These are phyloP conservation scores for Dynastes maya DNA, from an alignment of 2,888 invertebrate genomes.

Conservation along the genomic window DNA sequence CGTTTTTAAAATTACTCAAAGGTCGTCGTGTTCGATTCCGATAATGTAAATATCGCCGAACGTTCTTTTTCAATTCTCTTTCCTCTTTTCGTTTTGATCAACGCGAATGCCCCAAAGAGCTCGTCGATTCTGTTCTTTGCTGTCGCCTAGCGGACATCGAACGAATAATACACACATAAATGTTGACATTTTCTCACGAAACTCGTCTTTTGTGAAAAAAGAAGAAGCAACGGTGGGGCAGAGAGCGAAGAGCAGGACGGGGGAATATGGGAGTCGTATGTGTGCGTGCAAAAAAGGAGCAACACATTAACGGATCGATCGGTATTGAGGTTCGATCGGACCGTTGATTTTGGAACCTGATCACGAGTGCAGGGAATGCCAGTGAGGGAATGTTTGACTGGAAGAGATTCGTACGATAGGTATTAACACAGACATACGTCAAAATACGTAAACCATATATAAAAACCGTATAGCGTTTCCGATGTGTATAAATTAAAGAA, in stretches of 20 bases:
- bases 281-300: constrained; percentile 29
- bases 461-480: background rate
- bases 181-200: constrained; percentile 54
- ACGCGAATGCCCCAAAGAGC: constrained; percentile 8
- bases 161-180: constrained; percentile 47
- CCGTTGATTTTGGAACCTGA: constrained; percentile 59
- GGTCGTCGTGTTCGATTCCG: constrained; percentile 20
- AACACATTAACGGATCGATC: constrained; percentile 47
- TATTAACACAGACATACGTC: constrained; percentile 29
- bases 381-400: constrained; percentile 42
- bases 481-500: too few relatives aligned
- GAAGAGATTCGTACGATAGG: constrained; percentile 21
- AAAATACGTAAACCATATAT: constrained; percentile 19
- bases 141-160: constrained; percentile 28
- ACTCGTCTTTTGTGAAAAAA: constrained; percentile 51
- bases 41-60: constrained; percentile 35
- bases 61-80: constrained; percentile 11
- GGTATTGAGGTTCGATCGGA: constrained; percentile 58
- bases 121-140: constrained; percentile 22
- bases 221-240: constrained; percentile 42
- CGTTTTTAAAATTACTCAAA: constrained; percentile 36
- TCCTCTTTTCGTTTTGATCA: constrained; percentile 18
- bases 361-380: constrained; percentile 59
- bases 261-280: constrained; percentile 6
- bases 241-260: constrained; percentile 12